Base-by-base conservation (phyloP, 1,140 invertebrate genomes). In the Diabrotica virgifera region DNA sequence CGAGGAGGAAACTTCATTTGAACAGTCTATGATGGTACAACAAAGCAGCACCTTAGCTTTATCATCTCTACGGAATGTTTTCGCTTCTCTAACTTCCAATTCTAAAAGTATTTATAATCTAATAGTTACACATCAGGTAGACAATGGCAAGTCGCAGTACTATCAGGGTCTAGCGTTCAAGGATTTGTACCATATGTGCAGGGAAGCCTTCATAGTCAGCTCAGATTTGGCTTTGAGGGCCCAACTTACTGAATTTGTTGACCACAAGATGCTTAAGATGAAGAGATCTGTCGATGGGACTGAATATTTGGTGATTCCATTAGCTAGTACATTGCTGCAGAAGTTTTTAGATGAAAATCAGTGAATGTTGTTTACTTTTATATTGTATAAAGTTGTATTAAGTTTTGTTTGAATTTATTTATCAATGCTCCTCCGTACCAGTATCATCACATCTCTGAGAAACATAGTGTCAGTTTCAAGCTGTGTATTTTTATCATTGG, bases 221-320 rank as follows among this genome's bases (percentile, higher is more conserved):
- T 93, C 92, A 5, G 94, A 97, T 80, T 81, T 91, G 9, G 93
- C 92, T 0, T 77, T 98, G 37, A 83, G 93, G 67, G 88, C 93
- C 5, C 95, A 97, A 73, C 80, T 98, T 2, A 95, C 90, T 0
- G 96, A 98, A 82, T 98, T 97, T 79, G 82, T 91, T 53, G 95
- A 98, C 80, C 96, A 98, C 78, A 94, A 95, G 77, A 82, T 98
- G 58, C 85, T 97, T 0, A 90, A 89, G 78, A 87, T 85, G 12
- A 92, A 90, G 74, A 86, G 91, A 70, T 90, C 86, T 60, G 78
- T 82, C 11, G 93, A 95, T 79, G 92, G 93, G 38, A 85, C 86
- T 53, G 94, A 97, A 77, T 87, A 90, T 74, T 80, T 96, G 8
- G 74, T 84, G 5, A 93, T 97, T 78, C 92, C 93, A 6, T 85